Evolutionary conservation across 2,797 vertebrate species (phyloP), one percentile per base, ranked within the genome.

Genomic region (Loriculus beryllinus): DNA sequence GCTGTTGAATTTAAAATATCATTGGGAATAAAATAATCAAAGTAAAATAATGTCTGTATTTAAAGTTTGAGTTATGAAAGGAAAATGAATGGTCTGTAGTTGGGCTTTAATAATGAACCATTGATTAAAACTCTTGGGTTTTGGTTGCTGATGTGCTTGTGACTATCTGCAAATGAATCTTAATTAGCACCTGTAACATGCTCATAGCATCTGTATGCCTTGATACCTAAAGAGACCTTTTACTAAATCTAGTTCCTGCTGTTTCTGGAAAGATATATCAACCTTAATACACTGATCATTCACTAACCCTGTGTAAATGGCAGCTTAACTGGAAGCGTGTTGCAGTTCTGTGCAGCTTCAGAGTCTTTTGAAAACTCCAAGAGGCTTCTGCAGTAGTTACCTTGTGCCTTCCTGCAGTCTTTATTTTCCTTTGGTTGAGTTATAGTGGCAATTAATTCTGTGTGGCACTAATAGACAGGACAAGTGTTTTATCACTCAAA

Each of bases 401-500:
- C 64, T 79, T 82, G 74, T 64, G 60, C 71, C 51, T 29, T 81
- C 49, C 39, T 72, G 64, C 71, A 63, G 81, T 60, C 68, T 72
- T 82, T 63, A 17, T 82, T 85, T 94, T 86, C 28, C 89, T 88
- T 69, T 43, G 18, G 75, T 86, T 35, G 8, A 57, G 64, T 70
- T 48, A 57, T 49, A 59, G 60, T 57, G 83, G 60, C 80, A 84
- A 62, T 91, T 70, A 84, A 93, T 93, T 80, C 74, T 74, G 51
- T 72, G 80, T 92, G 80, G 69, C 86, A 65, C 70, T 95, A 90
- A 94, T 31, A 90, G 93, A 62, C 74, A 88, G 91, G 51, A 86
- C 23, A 62, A 96, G 85, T 43, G 31, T 90, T 95, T 90, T 80
- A 86, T 87, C 74, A 71, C 74, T 94, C 85, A 49, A n/a, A 89